Evolutionary conservation across 2,113 vertebrate genomes (phyloP), one percentile per base, ranked within the genome.

Genomic region (Pseudorectes ferrugineus): DNA sequence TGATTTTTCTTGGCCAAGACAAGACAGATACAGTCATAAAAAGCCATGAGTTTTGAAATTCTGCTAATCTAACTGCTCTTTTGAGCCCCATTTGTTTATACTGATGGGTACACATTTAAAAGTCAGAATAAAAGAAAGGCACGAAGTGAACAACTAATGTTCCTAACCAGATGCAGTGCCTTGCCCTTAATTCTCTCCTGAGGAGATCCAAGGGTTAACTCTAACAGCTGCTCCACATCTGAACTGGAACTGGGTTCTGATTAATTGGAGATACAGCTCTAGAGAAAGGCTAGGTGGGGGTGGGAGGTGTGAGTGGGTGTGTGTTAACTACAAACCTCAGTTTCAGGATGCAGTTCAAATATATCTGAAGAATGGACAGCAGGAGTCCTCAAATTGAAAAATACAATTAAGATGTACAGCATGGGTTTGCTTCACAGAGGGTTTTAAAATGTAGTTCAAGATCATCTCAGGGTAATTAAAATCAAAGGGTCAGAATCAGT

Each of bases 271-370:
- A 25, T 43, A 12, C 20, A 51, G 19, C 49, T 70, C 70, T 48
- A 33, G 12, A 61, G 55, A 62, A 66, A 54, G 31, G 29, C 45
- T 76, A 91, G n/a, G 28, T 33, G 16, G 25, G 38, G 31, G 46
- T 59, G 76, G 22, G 43, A 55, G 52, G 57, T 26, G 9, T 33
- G 62, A 36, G 35, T 20, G 16, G 5, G 9, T 22, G 24, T 11
- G 5, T 74, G 33, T 93, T 96, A 84, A 92, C 88, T 89, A 77
- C 72, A 94, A 81, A 91, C 16, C 26, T 83, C 38, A 54, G 0
- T 51, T 89, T 75, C 82, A 94, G 79, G 91, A 66, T 95, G 81
- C 93, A 83, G 9, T 74, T 90, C 96, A 97, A 92, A 76, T 83
- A 46, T 33, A 76, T 65, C 78, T 92, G 58, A 73, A 90, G 71